Conservation (phyloP, 2,888 invertebrate species). For the Eupithecia vulgata region DNA sequence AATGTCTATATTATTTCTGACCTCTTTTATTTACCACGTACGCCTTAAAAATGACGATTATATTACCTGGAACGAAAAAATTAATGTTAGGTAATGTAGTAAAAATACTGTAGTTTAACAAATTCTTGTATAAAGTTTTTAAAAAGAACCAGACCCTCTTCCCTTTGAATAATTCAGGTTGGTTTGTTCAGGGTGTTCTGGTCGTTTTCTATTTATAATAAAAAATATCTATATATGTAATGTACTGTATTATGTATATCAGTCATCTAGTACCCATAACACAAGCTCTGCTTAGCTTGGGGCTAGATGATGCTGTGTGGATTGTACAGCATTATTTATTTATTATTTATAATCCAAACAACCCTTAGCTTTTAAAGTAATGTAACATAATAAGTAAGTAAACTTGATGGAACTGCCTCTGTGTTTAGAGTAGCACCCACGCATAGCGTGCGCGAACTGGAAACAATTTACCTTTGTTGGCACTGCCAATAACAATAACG, state of each 20-base stretch:
- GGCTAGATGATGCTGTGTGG: too few relatives aligned
- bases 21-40: background rate
- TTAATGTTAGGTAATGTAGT: background rate
- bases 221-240: too few relatives aligned
- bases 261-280: too few relatives aligned
- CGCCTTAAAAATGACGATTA: background rate
- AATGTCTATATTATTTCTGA: background rate
- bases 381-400: slow-evolving; percentile 30
- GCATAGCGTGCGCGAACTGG: slow-evolving; percentile 61
- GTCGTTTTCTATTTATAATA: too few relatives aligned
- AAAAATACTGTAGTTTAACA: background rate
- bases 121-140: background rate
- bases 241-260: too few relatives aligned
- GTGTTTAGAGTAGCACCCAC: slow-evolving; percentile 33
- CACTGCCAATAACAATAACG: slow-evolving; percentile 75
- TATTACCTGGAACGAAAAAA: background rate
- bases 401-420: slow-evolving; percentile 28
- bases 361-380: slow-evolving; percentile 15
- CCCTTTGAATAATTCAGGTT: too few relatives aligned
- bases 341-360: too few relatives aligned
- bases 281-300: too few relatives aligned
- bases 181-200: too few relatives aligned
- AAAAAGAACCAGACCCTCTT: background rate
- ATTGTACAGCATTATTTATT: too few relatives aligned
- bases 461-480: slow-evolving; percentile 73